Base-by-base conservation (phyloP, 1,140 invertebrate genomes). In the Atta texana region DNA sequence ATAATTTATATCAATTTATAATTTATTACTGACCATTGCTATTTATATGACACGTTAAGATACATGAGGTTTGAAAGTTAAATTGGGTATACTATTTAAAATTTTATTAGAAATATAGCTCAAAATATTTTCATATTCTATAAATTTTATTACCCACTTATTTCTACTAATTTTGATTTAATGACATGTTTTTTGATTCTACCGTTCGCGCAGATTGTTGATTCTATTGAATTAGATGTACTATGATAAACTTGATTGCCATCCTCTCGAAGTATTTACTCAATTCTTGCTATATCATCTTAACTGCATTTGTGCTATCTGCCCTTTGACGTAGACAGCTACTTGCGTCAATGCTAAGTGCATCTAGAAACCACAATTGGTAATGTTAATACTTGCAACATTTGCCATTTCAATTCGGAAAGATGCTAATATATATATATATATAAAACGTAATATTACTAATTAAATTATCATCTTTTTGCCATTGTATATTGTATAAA, bases 301-400 rank as follows among this genome's bases (percentile, higher is more conserved):
- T 82, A 82, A 82, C 53, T 74, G 53, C 39, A 82, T 74, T 74
- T n/a, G 18, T 51, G 55, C 39, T 59, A 49, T 82, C 16, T 82
- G 55, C 34, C 18, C 68, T 82, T 82, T 82, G 80, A 82, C 18
- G 80, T 14, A 72, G 61, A 80, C 18, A 69, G 68, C 53, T 61
- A 74, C 80, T 74, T 74, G 53, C 69, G 34, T 71, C 24, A 53
- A n/a, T 55, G 31, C 18, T 82, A 82, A 82, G 68, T 82, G 68
- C 80, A 82, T 71, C 21, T 74, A 18, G 39, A 72, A 74, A 82
- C 24, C 24, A 16, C 24, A 49, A 44, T 51, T 34, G 18, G 34
- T 16, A 61, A 18, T 12, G 49, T 68, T 34, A 16, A 57, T 44
- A 39, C 34, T 72, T 16, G 68, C 39, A 55, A 59, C n/a, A 74